A percentile compares a stretch with the other conserved stretches of the same genome.
phyloP scores from a whole-genome alignment of 2,113 vertebrate genomes.

The Hippocampus mohnikei region DNA sequence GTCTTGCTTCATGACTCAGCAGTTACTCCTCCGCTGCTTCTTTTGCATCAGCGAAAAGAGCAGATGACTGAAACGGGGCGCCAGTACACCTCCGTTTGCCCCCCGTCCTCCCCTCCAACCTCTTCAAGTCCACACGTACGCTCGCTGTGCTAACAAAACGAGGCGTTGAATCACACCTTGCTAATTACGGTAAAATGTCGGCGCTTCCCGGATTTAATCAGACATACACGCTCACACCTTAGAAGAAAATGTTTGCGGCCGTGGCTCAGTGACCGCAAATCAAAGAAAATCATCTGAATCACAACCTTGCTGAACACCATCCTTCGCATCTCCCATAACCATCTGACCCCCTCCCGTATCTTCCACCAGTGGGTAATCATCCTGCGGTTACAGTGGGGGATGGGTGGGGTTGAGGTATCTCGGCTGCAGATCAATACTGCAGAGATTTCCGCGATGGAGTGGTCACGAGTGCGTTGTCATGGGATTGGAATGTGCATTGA shows the following conservation, averaged over 20 bases:
- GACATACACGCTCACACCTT: not conserved
- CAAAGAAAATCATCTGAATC: slow-evolving; percentile 11
- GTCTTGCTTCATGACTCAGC: slow-evolving; percentile 5
- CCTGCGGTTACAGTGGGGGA: slow-evolving; percentile 24
- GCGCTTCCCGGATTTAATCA: not conserved
- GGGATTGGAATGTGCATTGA: not conserved
- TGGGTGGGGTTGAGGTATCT: slow-evolving; percentile 19
- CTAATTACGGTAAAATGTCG: not conserved
- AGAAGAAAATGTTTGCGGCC: slow-evolving; percentile 12
- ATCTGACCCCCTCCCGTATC: too few relatives aligned
- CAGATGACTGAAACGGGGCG: not conserved
- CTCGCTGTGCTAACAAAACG: not conserved
- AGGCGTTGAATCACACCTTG: slow-evolving; percentile 1
- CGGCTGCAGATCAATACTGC: slow-evolving; percentile 44
- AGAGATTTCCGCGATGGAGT: slow-evolving; percentile 36
- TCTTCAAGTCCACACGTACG: not conserved
- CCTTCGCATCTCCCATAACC: too few relatives aligned
- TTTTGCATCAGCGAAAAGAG: not conserved
- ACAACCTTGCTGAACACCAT: slow-evolving; percentile 5
- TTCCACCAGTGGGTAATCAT: slow-evolving; percentile 13
- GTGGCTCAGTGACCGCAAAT: slow-evolving; percentile 20
- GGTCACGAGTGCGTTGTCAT: not conserved
- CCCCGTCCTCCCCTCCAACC: not conserved
- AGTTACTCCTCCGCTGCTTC: not conserved
- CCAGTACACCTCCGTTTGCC: not conserved